Base-by-base conservation (phyloP, 2,888 invertebrate species). In the Disparrhopalites patrizii region DNA sequence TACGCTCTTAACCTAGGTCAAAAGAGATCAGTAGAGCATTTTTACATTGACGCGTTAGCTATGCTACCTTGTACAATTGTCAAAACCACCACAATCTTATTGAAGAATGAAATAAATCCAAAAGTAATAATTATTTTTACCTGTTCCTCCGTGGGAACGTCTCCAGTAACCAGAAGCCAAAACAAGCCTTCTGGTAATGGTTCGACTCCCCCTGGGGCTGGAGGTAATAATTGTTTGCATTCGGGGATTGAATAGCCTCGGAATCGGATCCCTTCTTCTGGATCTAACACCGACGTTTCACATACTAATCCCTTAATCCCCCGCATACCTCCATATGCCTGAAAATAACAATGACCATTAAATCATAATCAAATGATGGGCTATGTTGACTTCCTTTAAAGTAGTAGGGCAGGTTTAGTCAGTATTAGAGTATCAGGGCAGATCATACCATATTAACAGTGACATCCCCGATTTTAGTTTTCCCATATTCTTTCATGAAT, bases 381-480 rank as follows among this genome's bases (percentile, higher is more conserved):
- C 20, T n/a, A 47, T 47, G 15, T 7, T n/a, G 7, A 18, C 51
- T 4, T 51, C 3, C 20, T 20, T 51, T 51, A 8, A 20, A 25
- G 10, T 10, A 23, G 10, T 51, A n/a, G n/a, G n/a, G n/a, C n/a
- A n/a, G n/a, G n/a, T n/a, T n/a, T n/a, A n/a, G n/a, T n/a, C n/a
- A n/a, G n/a, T n/a, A n/a, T n/a, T n/a, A n/a, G n/a, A n/a, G n/a
- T n/a, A n/a, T 40, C 4, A 40, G 18, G 40, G n/a, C 86, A n/a
- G n/a, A n/a, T n/a, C 86, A 83, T 81, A 95, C 96, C 97, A 97
- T 97, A 79, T 99, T 95, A 71, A 99, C 88, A 77, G 94, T 97
- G 78, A 98, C 93, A 78, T 98, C 94, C 72, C 99, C 98, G 77
- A 98, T 91, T 83, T 93, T 92, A 72, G 88, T 88, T 76, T 82